phyloP scores from a whole-genome alignment of 2,797 vertebrate species.

The Poeciliopsis gracilis region DNA sequence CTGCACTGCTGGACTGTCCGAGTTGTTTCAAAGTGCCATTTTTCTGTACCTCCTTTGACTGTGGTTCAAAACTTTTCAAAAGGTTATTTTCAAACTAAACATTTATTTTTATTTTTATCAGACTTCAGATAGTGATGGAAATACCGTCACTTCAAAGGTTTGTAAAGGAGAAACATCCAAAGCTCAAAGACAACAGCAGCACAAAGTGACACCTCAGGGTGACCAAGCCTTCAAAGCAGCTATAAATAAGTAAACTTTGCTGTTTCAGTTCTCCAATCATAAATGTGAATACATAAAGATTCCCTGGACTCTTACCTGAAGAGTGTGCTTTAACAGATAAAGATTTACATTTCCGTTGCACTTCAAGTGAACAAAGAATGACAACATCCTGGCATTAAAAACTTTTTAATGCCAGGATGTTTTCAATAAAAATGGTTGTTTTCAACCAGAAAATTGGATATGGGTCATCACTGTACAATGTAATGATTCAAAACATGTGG shows the following conservation, averaged over 20 bases:
- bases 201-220: background rate
- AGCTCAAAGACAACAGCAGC: background rate
- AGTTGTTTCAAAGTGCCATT: background rate
- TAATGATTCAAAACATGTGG: background rate
- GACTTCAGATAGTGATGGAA: background rate
- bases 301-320: background rate
- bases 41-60: background rate
- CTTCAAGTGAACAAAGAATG: background rate
- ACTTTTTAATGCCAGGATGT: background rate
- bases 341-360: background rate
- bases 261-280: background rate
- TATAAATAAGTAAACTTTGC: background rate
- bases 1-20: no score
- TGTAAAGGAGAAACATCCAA: background rate
- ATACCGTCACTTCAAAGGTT: background rate
- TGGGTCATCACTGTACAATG: background rate
- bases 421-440: background rate
- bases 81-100: background rate
- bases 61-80: background rate
- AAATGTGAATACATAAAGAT: background rate
- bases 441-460: background rate
- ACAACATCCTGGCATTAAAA: background rate
- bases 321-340: background rate
- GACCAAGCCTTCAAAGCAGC: background rate
- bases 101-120: background rate